phyloP scores from a whole-genome alignment of 2,797 vertebrate species.

The Gymnothorax reevesii region DNA sequence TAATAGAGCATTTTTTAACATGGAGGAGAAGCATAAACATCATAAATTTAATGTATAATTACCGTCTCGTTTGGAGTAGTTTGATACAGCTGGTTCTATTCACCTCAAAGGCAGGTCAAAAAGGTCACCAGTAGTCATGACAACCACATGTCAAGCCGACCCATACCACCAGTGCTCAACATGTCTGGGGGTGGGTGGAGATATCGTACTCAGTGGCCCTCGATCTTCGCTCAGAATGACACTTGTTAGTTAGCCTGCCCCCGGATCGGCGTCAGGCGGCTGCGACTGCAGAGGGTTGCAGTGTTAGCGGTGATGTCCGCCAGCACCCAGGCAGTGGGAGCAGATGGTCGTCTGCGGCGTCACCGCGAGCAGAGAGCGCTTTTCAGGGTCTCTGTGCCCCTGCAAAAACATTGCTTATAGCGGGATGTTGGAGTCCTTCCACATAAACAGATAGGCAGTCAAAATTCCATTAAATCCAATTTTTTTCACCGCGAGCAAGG shows the following conservation, averaged over 20 bases:
- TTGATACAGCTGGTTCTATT: too few species aligned
- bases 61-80: too few species aligned
- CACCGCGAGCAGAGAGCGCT: background rate
- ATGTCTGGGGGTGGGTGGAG: background rate
- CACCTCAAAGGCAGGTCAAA: too few species aligned
- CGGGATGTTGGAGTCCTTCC: background rate
- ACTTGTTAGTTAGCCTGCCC: background rate
- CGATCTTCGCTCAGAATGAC: background rate
- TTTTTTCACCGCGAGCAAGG: background rate
- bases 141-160: too few species aligned
- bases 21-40: too few species aligned
- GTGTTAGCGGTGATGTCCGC: background rate
- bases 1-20: too few species aligned
- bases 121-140: too few species aligned
- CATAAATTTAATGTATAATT: too few species aligned
- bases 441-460: background rate
- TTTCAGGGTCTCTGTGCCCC: background rate
- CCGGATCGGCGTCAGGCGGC: background rate
- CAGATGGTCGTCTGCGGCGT: background rate
- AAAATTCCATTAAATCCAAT: background rate
- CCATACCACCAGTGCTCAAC: too few species aligned
- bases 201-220: background rate
- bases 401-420: background rate
- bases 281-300: background rate
- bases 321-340: background rate